Evolutionary conservation across 2,113 vertebrate genomes (phyloP), one percentile per base, ranked within the genome.

Genomic region (Equus przewalskii): DNA sequence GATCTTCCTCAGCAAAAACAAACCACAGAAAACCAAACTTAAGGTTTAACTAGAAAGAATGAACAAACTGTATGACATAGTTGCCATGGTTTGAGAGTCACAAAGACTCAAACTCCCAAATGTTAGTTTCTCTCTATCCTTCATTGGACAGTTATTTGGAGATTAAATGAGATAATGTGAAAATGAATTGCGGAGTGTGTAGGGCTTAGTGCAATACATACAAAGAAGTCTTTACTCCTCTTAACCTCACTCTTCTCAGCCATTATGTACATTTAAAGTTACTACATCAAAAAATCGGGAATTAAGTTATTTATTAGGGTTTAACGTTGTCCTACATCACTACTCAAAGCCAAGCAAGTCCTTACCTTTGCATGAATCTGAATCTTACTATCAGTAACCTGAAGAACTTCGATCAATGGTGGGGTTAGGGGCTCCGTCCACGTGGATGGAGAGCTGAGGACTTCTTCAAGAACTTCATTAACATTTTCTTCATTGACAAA

Each of bases 401-500:
- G 97, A 79, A 99, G 97, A 92, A 99, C 99, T 97, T 99, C 98
- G 97, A 99, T 98, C 96, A 98, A 87, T 1, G 98, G 94, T 56
- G 98, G 96, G 0, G 65, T 94, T 96, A 96, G 94, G 28, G 87
- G 41, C 0, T 62, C 73, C 28, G 96, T 84, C 36, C 95, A 98
- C 88, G 91, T 87, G 80, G 96, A 69, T 75, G 98, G 96, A 88
- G 97, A 83, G 73, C 84, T 89, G 1, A 95, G 89, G 84, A 96
- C 96, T 60, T 96, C 64, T 89, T 78, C 98, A 84, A 99, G 98
- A 97, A 99, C 98, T 88, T 97, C 97, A 94, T 97, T 97, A 79
- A 99, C n/a, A 33, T 98, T 99, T 91, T 99, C 99, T 93, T 99
- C 99, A 1, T 58, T 98, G 91, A 99, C 91, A 98, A 99, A 99